Evolutionary conservation across 1,140 invertebrate genomes (phyloP).

Genomic region (Anastrepha obliqua): DNA sequence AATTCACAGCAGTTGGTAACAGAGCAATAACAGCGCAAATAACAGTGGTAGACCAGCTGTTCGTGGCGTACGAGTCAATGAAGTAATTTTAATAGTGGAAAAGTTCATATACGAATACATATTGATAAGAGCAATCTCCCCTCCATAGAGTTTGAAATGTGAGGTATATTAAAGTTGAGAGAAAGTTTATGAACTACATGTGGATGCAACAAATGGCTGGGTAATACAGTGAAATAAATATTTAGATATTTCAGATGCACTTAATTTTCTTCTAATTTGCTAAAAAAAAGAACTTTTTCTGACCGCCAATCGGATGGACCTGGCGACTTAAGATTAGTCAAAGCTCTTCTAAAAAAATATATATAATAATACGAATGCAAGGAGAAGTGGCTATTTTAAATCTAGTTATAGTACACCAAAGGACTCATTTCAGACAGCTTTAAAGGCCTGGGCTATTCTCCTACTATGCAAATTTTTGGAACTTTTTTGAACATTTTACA

Average conservation of each 20-base stretch:
- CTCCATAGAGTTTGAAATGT: no score
- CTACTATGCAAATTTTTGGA: no score
- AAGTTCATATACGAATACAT: not conserved
- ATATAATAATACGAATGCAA: not conserved
- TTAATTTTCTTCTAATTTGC: not conserved
- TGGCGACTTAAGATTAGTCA: no score
- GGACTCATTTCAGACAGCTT: not conserved
- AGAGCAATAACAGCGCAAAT: slow-evolving; percentile 2
- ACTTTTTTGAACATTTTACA: no score
- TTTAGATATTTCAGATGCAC: not conserved
- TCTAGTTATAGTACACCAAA: not conserved
- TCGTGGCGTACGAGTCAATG: not conserved
- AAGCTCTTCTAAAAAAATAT: no score
- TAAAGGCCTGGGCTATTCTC: no score
- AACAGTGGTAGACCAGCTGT: slow-evolving; percentile 4
- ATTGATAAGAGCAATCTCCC: not conserved
- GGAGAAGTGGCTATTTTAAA: not conserved
- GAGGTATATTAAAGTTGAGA: not conserved
- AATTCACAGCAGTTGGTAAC: not conserved
- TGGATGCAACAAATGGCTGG: not conserved
- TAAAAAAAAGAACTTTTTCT: no score
- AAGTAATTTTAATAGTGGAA: not conserved
- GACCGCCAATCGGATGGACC: no score
- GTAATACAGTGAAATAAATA: not conserved
- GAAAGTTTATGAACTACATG: not conserved